Base-by-base conservation (phyloP, 2,888 invertebrate species). In the Habroteleia sp. region DNA sequence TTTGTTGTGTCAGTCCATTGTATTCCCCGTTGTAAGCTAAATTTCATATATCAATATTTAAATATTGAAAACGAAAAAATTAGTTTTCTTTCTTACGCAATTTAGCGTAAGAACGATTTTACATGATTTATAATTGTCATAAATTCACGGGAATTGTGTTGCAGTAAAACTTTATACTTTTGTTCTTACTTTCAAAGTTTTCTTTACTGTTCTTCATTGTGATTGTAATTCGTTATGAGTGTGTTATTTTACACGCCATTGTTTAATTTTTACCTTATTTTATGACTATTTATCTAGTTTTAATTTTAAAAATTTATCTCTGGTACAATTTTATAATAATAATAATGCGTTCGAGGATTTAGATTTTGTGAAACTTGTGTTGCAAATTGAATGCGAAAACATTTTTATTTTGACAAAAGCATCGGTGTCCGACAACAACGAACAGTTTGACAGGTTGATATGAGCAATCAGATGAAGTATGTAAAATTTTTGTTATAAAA, bases 71-170 rank as follows among this genome's bases (percentile, higher is more conserved):
- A n/a, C n/a, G 17, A 1, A 13, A 48, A 48, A 31, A 31, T 48
- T 16, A 48, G 31, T 31, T 48, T 33, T 42, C 42, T 41, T n/a
- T 23, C 13, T 7, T 10, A 37, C n/a, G n/a, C n/a, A 42, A 42
- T 29, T 29, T 60, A 0, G 10, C 14, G 16, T 10, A 25, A 29
- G 14, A 46, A 44, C 25, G 39, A 37, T 14, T 37, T 39, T 44
- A 48, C 27, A 39, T 60, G 48, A 60, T 29, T 37, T 42, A 48
- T 23, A 20, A 60, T 48, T 37, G 46, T 29, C 14, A 60, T 60
- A 60, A 60, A 39, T 60, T 27, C 11, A 6, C 46, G 3, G 37
- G 16, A 23, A 48, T 60, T 60, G 37, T 20, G 17, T 17, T 46
- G 17, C 46, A 60, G 48, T 60, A 17, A 11, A 39, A 48, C 17